A percentile compares a stretch with the other conserved stretches of the same genome.
Conservation (phyloP, 2,113 vertebrate species). For the Gila orcuttii region DNA sequence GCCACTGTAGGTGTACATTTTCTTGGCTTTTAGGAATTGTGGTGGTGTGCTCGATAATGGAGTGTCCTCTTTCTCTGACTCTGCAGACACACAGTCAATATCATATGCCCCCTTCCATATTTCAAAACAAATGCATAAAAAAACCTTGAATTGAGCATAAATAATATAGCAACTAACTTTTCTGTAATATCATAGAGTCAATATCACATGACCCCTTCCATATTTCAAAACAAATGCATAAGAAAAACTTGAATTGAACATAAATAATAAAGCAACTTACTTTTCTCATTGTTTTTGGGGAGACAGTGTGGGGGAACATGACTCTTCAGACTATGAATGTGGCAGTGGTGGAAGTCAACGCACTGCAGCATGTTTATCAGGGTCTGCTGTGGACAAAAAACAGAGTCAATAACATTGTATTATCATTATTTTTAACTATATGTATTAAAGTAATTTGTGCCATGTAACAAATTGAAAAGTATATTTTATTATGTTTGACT, state of each 20-base stretch:
- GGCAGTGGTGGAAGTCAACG: slow-evolving; percentile 56
- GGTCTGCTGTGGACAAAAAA: slow-evolving; percentile 45
- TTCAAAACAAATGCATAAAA: not conserved
- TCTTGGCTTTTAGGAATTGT: slow-evolving; percentile 45
- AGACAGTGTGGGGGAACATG: slow-evolving; percentile 45
- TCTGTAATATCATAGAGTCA: not conserved
- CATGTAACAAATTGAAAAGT: not conserved
- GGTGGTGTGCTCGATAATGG: slow-evolving; percentile 44
- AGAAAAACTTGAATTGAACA: not conserved
- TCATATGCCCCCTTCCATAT: not conserved
- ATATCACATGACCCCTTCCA: not conserved
- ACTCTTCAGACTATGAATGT: slow-evolving; percentile 53
- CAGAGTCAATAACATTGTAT: not conserved
- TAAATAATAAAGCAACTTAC: slow-evolving; percentile 31
- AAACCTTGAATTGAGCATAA: not conserved
- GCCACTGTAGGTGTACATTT: slow-evolving; percentile 44
- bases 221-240: not conserved
- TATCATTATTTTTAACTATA: not conserved
- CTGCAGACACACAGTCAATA: slow-evolving; percentile 16
- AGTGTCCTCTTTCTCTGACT: slow-evolving; percentile 51
- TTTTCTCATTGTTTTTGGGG: slow-evolving; percentile 30
- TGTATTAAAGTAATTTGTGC: not conserved
- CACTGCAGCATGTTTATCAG: slow-evolving; percentile 60
- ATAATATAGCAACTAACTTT: slow-evolving; percentile 35
- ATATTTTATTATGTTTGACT: not conserved